phyloP scores from a whole-genome alignment of 2,797 vertebrate genomes.

The Chiropotes sagulatus region DNA sequence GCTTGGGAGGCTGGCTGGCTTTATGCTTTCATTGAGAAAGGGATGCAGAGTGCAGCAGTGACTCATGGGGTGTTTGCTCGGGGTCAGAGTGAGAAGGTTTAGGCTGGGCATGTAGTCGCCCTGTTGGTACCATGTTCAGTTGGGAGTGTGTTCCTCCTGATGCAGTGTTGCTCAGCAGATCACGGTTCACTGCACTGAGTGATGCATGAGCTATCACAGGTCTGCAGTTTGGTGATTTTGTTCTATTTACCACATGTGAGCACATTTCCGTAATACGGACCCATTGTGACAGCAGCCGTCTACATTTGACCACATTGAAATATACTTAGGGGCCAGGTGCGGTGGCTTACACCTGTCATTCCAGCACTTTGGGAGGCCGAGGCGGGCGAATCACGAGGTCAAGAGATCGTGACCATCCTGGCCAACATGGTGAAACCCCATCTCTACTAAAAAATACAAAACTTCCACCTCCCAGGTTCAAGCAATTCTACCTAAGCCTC shows the following conservation, averaged over 20 bases:
- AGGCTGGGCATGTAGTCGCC: background rate
- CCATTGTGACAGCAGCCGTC: background rate
- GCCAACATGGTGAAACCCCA: no score
- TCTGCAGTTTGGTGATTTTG: background rate
- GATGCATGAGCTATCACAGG: accelerated
- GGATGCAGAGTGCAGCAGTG: accelerated
- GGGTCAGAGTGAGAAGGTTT: background rate
- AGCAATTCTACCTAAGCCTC: no score
- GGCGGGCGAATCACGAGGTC: no score
- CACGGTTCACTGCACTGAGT: background rate
- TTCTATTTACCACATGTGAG: background rate
- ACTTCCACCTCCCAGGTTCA: no score
- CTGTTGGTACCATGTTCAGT: background rate
- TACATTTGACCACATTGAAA: background rate
- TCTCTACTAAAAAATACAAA: no score
- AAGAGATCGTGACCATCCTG: no score
- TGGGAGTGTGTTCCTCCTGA: no score
- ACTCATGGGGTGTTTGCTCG: background rate
- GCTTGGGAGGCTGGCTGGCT: no score
- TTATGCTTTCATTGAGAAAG: background rate
- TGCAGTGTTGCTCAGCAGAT: background rate
- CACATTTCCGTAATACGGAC: no score
- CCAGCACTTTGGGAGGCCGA: background rate
- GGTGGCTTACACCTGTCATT: background rate
- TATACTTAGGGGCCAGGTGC: background rate